Evolutionary conservation across 2,888 invertebrate species (phyloP), one percentile per base, ranked within the genome.

Genomic region (Luperina nickerlii): DNA sequence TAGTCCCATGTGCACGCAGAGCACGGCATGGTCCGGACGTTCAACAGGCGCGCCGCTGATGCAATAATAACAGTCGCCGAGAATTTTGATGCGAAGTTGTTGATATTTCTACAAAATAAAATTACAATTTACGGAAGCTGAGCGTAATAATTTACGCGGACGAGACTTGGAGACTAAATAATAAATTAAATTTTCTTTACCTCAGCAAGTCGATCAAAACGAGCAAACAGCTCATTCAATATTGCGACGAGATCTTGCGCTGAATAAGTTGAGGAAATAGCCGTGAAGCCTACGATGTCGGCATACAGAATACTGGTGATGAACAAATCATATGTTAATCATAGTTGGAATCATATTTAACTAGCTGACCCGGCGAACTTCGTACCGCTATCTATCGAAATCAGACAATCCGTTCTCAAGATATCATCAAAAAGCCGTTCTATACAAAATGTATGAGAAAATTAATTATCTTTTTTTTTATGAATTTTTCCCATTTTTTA

Each of bases 21-120:
- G 98, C 45, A 99, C 98, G 71, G 99, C 99, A 95, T 99, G 99
- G 94, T 99, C 99, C 0, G 98, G 98, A 76, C 98, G 97, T 94
- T 99, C 99, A 81, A 98, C 98, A 0, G 99, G 99, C 67, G 99
- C 99, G 32, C 99, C 99, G 94, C 99, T 99, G 93, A 99, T 99
- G 96, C 99, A 99, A 97, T 99, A 99, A 97, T 99, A 99, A 95
- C 99, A 99, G 94, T 99, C 99, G 1, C 99, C 99, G 75, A 99
- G 97, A 94, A 99, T 99, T 97, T 99, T 99, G 91, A 99, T 99
- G 85, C 99, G 97, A 87, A 99, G 97, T 94, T 99, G 99, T 93
- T 99, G 98, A 96, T 99, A 99, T 97, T 98, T 98, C 99, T 99
- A 96, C 18, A 96, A 86, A 85, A 84, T 76, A 82, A 79, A 83